Base-by-base conservation (phyloP, 2,797 vertebrate species). In the Lindbergichthys nudifrons region DNA sequence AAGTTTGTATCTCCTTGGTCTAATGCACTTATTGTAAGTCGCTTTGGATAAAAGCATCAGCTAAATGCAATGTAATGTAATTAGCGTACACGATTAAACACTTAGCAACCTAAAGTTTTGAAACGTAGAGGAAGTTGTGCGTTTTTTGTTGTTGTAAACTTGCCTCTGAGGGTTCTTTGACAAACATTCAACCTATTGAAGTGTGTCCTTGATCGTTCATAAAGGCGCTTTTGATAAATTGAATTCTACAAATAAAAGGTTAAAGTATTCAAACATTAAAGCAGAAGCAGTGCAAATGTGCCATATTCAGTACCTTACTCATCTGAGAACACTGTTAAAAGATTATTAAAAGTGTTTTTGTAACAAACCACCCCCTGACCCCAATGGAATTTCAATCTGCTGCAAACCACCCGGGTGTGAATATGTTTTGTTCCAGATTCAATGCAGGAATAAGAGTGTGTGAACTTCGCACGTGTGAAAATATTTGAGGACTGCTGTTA, bases 381-480 rank as follows among this genome's bases (percentile, higher is more conserved):
- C 23, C 41, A n/a, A 1, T 53, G 45, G 43, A 70, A 62, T 56
- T 59, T 2, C 2, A 54, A 48, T 60, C 1, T 42, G 36, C 54
- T 16, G 39, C n/a, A 10, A 70, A 75, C 57, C 65, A 77, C 36
- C 61, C 53, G 56, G 41, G 19, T 53, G 47, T 53, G 57, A 86
- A 65, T 57, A 65, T 50, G 30, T 30, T 72, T 74, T 47, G 32
- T 74, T 12, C 26, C 63, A 75, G 45, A 36, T 64, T 82, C 61
- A 23, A 47, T n/a, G 41, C 18, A 1, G 36, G 56, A 66, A 65
- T 0, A 4, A 50, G 30, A 50, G 7, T 5, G 43, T 60, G 60
- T n/a, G 10, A 71, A 65, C 59, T 63, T 80, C 76, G 77, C 81
- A 87, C 62, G 51, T 79, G 77, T 51, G 5, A 18, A 11, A 66